phyloP scores from a whole-genome alignment of 2,113 vertebrate species.

The Talpa occidentalis region DNA sequence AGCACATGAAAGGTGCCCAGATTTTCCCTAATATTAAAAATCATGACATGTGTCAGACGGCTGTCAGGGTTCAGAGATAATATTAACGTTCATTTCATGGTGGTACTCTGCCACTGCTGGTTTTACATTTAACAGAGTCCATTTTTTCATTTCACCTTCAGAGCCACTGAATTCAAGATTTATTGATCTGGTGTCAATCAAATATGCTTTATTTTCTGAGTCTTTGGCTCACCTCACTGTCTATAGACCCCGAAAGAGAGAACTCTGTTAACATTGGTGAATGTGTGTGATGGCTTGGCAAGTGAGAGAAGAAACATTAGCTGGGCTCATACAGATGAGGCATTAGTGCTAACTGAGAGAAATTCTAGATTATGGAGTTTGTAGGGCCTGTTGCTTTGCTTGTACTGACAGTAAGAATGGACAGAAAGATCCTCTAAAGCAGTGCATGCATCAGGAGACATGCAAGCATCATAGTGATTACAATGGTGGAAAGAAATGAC shows the following conservation, averaged over 20 bases:
- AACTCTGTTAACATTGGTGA: not conserved
- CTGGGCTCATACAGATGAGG: accelerated
- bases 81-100: conserved; percentile 58
- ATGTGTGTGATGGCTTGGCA: too few relatives aligned
- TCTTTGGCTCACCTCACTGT: not conserved
- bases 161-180: conserved; percentile 33
- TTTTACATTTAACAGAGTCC: conserved; percentile 37
- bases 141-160: conserved; percentile 29
- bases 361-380: not conserved
- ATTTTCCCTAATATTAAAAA: conserved; percentile 74
- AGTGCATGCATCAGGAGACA: not conserved
- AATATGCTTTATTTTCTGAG: conserved; percentile 50
- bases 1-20: not conserved
- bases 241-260: not conserved
- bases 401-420: not conserved
- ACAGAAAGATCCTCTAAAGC: not conserved
- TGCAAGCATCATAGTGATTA: not conserved
- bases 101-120: not conserved
- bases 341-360: not conserved
- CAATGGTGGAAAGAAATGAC: not conserved
- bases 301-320: not conserved
- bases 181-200: conserved; percentile 65
- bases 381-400: not conserved
- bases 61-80: conserved; percentile 51
- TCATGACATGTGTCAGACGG: conserved; percentile 38